Evolutionary conservation across 2,888 invertebrate genomes (phyloP).

Genomic region (Eueremaeus valkanovi): DNA sequence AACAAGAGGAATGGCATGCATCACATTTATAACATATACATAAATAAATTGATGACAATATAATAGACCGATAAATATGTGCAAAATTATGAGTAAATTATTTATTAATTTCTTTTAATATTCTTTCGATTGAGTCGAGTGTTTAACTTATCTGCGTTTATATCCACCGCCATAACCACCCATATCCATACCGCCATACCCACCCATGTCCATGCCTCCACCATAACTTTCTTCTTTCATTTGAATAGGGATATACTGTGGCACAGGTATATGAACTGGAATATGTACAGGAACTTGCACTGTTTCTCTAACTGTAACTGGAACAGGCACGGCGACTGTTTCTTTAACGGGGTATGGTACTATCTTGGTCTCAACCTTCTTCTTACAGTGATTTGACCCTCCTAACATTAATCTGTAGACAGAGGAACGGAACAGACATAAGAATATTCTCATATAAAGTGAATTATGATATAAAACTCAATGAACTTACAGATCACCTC

Average conservation of each 20-base stretch:
- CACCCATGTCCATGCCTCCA: slow-evolving; percentile 3
- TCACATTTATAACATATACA: background rate
- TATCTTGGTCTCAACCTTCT: background rate
- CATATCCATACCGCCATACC: background rate
- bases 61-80: background rate
- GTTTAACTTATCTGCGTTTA: background rate
- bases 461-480: background rate
- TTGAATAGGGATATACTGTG: background rate
- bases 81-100: background rate
- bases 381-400: too few relatives aligned
- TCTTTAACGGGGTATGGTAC: background rate
- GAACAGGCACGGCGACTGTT: background rate
- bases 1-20: background rate
- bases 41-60: too few relatives aligned
- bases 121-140: too few relatives aligned
- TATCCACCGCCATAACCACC: background rate
- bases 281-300: background rate
- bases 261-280: background rate
- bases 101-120: background rate
- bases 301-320: background rate
- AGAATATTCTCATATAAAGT: background rate
- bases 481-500: background rate
- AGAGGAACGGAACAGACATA: background rate
- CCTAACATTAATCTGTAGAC: background rate
- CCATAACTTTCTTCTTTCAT: background rate